Base-by-base conservation (phyloP, 2,888 invertebrate species). In the Thecophora atra region DNA sequence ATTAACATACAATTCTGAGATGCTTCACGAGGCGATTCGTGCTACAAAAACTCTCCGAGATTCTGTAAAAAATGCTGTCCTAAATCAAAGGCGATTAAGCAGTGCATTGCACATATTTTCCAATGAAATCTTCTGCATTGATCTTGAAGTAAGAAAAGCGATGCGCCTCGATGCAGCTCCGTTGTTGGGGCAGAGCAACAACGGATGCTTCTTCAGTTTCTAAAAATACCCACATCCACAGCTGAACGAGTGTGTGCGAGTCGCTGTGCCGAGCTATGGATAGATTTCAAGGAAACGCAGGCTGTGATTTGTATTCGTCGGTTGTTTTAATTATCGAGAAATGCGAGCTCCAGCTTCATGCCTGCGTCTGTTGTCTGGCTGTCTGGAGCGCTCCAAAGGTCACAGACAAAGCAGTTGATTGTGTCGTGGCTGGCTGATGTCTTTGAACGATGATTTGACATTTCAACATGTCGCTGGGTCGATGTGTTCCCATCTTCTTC, bases 261-360 rank as follows among this genome's bases (percentile, higher is more conserved):
- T 21, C 54, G 54, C 28, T 21, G 51, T n/a, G 42, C 52, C 51
- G 54, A 70, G 70, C 62, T 70, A 63, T 52, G 70, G 70, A 70
- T 63, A 28, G 63, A 70, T 70, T 70, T 70, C 70, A 63, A 47
- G 62, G 70, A 70, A 70, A 51, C 70, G 70, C 62, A 63, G 70
- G 62, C 70, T 62, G 63, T 52, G 70, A 70, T 69, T 70, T 70
- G 70, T 70, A 62, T 62, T 37, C 62, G 63, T 30, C 52, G 54
- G 21, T 56, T 24, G 30, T 28, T 69, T 60, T 62, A 69, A 69
- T 62, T 69, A 62, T 69, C 62, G 69, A 24, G 60, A 69, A 60
- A 51, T 60, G 64, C 37, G 37, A 37, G 7, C 5, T 5, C 15
- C 26, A 13, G 11, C 21, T 17, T 15, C 54, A 54, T 8, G 21